A percentile compares a stretch with the other conserved stretches of the same genome.
Conservation (phyloP, 1,140 invertebrate genomes). For the Varroa destructor region DNA sequence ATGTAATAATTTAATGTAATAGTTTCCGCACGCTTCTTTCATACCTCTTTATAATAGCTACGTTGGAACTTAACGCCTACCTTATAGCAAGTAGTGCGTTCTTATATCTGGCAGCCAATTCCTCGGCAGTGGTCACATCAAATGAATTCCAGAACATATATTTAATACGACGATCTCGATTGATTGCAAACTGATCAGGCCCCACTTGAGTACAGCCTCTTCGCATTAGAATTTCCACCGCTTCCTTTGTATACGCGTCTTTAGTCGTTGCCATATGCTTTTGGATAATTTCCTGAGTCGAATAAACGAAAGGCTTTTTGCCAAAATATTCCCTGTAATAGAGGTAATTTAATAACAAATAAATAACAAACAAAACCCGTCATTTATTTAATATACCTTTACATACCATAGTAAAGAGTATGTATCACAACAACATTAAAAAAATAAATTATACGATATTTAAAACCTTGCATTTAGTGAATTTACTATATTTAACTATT, state of each 20-base stretch:
- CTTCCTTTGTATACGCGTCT: conserved; percentile 15
- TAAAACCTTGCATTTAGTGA: too few species aligned
- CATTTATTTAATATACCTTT: too few species aligned
- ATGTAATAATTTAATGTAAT: too few species aligned
- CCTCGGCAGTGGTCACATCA: conserved; percentile 2
- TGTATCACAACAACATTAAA: too few species aligned
- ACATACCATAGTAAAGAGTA: too few species aligned
- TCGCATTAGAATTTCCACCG: conserved; percentile 12
- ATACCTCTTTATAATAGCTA: too few species aligned
- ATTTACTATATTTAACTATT: too few species aligned
- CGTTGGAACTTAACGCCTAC: not conserved
- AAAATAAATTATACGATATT: too few species aligned
- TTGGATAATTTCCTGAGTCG: not conserved
- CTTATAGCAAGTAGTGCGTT: conserved; percentile 22
- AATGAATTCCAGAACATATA: conserved; percentile 23
- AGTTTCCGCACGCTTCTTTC: too few species aligned
- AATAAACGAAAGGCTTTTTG: conserved; percentile 2
- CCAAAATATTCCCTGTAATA: conserved; percentile 7
- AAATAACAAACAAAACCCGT: too few species aligned
- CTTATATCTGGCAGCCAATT: conserved; percentile 7
- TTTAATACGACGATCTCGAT: conserved; percentile 26
- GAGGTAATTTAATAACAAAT: too few species aligned
- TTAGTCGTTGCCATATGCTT: conserved; percentile 11
- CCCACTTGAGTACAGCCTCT: conserved; percentile 27
- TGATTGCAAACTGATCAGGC: conserved; percentile 24